A percentile compares a stretch with the other conserved stretches of the same genome.
Conservation (phyloP, 2,888 invertebrate species). For the Neoitamus cyanurus region DNA sequence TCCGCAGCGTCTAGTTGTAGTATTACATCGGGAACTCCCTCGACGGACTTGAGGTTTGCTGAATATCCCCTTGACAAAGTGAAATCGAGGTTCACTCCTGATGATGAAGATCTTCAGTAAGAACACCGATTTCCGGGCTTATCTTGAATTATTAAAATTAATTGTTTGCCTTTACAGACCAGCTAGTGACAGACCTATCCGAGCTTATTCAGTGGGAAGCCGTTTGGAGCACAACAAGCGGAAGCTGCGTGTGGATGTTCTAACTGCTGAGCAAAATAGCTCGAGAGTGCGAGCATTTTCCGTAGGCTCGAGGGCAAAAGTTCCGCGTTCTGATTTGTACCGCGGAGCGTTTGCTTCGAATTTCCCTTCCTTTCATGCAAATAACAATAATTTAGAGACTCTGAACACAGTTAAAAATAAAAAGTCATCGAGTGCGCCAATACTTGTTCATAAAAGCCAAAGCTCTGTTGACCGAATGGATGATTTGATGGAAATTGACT, state of each 20-base stretch:
- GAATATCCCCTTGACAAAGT: conserved; percentile 87
- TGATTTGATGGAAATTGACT: conserved; percentile 87
- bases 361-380: conserved; percentile 57
- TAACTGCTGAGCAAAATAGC: conserved; percentile 65
- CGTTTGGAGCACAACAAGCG: conserved; percentile 75
- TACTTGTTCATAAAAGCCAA: conserved; percentile 68
- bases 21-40: conserved; percentile 83
- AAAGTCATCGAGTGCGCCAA: conserved; percentile 78
- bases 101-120: conserved; percentile 70
- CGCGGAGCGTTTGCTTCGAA: conserved; percentile 58
- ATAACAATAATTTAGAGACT: conserved; percentile 55
- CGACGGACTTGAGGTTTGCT: conserved; percentile 79
- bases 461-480: conserved; percentile 75
- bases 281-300: conserved; percentile 80
- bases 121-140: conserved; percentile 35
- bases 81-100: conserved; percentile 75
- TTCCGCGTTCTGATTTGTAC: conserved; percentile 62
- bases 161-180: conserved; percentile 57
- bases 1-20: conserved; percentile 78
- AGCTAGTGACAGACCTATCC: conserved; percentile 70
- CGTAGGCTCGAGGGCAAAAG: conserved; percentile 76
- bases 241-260: conserved; percentile 66
- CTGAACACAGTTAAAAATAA: conserved; percentile 59
- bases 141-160: background rate
- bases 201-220: conserved; percentile 89